These are phyloP conservation scores for Tauraco erythrolophus DNA, from an alignment of 2,113 vertebrate species.

Conservation along the genomic window DNA sequence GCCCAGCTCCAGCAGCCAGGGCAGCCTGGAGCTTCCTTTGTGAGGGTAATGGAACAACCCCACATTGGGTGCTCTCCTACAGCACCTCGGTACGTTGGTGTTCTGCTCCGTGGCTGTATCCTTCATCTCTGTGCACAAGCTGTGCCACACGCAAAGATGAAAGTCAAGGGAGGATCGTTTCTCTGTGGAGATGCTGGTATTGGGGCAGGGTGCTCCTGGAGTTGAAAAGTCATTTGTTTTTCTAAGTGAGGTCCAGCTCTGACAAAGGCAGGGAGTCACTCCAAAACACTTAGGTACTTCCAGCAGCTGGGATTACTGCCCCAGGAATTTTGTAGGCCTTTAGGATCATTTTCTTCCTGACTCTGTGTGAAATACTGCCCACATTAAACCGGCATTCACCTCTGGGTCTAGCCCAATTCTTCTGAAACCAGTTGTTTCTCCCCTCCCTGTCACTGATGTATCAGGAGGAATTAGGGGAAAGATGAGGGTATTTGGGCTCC, in stretches of 20 bases:
- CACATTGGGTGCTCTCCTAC: neutral
- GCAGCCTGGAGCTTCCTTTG: neutral
- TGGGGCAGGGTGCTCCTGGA: neutral
- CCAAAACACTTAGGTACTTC: neutral
- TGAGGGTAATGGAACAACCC: neutral
- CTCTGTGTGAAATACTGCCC: neutral
- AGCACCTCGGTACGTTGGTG: neutral
- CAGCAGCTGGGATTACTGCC: neutral
- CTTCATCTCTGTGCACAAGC: neutral
- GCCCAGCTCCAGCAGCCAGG: neutral
- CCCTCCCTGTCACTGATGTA: neutral
- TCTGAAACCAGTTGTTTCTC: neutral
- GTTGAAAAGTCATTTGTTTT: neutral
- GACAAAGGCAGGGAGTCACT: neutral
- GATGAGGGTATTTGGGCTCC: neutral
- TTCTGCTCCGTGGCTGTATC: neutral
- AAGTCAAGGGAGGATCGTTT: neutral
- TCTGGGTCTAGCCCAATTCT: neutral
- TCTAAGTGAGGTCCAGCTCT: neutral
- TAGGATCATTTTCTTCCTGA: neutral
- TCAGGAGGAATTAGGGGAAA: neutral
- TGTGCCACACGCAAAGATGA: accelerated
- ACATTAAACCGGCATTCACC: neutral
- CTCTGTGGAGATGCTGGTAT: neutral
- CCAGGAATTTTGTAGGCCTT: neutral